phyloP scores from a whole-genome alignment of 2,113 vertebrate genomes.

The Takifugu bimaculatus region DNA sequence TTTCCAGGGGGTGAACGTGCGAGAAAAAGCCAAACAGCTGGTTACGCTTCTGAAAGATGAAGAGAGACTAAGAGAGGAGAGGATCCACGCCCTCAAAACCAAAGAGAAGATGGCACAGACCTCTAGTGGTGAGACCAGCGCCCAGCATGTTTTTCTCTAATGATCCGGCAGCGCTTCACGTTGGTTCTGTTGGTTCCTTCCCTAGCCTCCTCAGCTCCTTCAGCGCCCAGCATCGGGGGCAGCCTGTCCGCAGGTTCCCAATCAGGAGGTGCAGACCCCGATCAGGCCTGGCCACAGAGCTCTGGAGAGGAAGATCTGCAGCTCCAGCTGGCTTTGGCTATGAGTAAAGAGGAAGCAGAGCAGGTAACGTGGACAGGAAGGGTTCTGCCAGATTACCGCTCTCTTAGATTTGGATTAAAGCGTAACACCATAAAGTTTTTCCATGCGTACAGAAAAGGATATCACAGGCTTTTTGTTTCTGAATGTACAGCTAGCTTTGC shows the following conservation, averaged over 20 bases:
- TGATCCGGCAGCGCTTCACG: neutral
- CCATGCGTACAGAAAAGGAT: constrained; percentile 18
- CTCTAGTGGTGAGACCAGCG: constrained; percentile 75
- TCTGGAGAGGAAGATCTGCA: constrained; percentile 89
- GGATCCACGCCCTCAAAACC: constrained; percentile 90
- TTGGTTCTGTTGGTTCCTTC: constrained; percentile 27
- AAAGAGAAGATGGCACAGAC: constrained; percentile 95
- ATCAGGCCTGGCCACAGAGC: constrained; percentile 92
- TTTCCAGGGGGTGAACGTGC: constrained; percentile 84
- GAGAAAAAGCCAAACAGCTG: constrained; percentile 91
- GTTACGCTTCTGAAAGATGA: constrained; percentile 89
- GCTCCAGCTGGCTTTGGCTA: constrained; percentile 87
- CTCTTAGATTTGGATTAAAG: neutral
- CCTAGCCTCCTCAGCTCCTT: constrained; percentile 78
- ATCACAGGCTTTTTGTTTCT: constrained; percentile 29
- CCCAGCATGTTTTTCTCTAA: neutral
- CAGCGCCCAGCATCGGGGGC: constrained; percentile 74
- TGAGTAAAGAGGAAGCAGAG: constrained; percentile 94
- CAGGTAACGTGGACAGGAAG: constrained; percentile 76
- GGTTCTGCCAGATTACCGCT: neutral
- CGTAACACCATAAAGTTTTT: neutral
- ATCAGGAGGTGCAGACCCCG: constrained; percentile 76
- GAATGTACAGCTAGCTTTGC: constrained; percentile 47
- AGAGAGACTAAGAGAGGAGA: constrained; percentile 86
- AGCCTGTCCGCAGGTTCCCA: constrained; percentile 63